Evolutionary conservation across 2,113 vertebrate genomes (phyloP).

Genomic region (Alces alces): DNA sequence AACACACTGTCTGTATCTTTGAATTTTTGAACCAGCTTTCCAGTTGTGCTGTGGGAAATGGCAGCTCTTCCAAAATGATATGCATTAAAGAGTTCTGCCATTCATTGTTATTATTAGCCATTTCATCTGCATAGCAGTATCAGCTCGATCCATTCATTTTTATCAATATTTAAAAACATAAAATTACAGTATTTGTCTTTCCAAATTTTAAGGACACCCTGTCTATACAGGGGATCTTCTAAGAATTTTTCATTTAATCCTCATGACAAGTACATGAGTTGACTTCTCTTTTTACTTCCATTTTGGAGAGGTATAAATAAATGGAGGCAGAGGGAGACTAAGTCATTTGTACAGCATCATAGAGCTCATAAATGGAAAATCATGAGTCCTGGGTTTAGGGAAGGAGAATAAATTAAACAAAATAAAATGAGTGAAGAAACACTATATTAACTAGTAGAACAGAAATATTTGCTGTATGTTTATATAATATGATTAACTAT

Average conservation of each 20-base stretch:
- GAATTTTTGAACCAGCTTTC: neutral
- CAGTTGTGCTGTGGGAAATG: neutral
- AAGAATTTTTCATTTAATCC: neutral
- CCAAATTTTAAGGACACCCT: neutral
- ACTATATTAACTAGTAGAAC: neutral
- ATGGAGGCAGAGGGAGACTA: neutral
- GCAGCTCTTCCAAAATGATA: neutral
- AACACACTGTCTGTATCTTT: neutral
- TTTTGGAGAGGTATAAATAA: neutral
- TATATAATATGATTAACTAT: neutral
- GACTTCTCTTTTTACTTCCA: neutral
- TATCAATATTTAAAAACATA: neutral
- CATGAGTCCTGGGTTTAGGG: neutral
- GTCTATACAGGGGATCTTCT: neutral
- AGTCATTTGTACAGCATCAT: neutral
- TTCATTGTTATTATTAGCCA: neutral
- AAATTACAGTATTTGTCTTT: neutral
- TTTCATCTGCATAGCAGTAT: neutral
- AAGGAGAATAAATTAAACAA: neutral
- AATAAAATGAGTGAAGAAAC: neutral
- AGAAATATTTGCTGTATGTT: constrained; percentile 5
- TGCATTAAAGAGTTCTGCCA: neutral
- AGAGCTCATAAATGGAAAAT: neutral
- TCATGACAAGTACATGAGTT: neutral
- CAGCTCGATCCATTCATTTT: neutral